A percentile compares a stretch with the other conserved stretches of the same genome.
These are phyloP conservation scores for Chaetorhynchus papuensis DNA, from an alignment of 2,113 vertebrate genomes.

Conservation along the genomic window DNA sequence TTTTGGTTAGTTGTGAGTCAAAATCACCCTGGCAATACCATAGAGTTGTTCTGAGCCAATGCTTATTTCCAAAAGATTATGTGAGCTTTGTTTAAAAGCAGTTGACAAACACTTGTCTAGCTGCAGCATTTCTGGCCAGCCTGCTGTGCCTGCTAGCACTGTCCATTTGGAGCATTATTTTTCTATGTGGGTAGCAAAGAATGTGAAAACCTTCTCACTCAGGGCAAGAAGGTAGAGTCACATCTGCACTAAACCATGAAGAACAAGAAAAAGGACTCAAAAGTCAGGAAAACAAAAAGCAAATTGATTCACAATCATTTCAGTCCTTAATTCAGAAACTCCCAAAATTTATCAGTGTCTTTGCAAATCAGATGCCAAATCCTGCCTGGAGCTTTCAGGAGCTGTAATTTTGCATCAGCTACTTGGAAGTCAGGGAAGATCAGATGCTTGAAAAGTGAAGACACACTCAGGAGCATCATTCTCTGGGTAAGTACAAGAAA, in stretches of 20 bases:
- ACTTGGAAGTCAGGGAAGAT: background rate
- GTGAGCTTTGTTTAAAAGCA: background rate
- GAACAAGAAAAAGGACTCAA: background rate
- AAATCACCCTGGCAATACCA: background rate
- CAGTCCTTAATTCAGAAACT: background rate
- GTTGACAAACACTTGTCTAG: background rate
- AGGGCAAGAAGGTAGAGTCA: background rate
- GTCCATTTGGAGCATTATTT: background rate
- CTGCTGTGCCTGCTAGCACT: background rate
- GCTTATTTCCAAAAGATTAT: background rate
- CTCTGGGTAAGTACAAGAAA: background rate
- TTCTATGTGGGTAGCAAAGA: background rate
- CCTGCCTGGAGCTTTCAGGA: background rate
- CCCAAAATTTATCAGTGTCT: background rate
- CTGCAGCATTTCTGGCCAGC: background rate
- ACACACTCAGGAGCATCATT: background rate
- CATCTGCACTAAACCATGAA: background rate
- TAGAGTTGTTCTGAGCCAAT: background rate
- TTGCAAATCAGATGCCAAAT: background rate
- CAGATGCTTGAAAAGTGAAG: background rate
- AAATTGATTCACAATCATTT: background rate
- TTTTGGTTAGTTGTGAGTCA: background rate
- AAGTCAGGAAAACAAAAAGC: background rate
- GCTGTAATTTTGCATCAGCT: fast-evolving
- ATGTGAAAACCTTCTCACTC: background rate